Evolutionary conservation across 2,888 invertebrate genomes (phyloP).

Genomic region (Anticlea derivata): DNA sequence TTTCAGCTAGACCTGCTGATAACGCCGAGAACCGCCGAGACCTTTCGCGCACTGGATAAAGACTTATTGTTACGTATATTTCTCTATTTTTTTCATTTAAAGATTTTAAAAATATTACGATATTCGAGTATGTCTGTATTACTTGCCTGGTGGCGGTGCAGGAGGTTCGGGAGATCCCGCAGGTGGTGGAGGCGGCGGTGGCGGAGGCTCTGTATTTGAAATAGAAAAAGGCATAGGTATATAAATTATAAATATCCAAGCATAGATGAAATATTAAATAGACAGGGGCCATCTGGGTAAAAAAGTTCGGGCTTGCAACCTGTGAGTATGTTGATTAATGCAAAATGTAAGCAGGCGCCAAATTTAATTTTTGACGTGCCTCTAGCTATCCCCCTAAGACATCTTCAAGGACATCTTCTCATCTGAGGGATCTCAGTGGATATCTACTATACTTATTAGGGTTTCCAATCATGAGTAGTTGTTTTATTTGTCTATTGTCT

Average conservation of each 20-base stretch:
- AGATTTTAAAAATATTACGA: background rate
- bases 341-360: too few relatives aligned
- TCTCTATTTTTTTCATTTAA: background rate
- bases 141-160: conserved; percentile 9
- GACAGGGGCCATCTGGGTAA: too few relatives aligned
- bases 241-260: too few relatives aligned
- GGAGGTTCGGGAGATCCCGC: background rate
- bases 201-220: conserved; percentile 4
- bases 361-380: too few relatives aligned
- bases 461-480: too few relatives aligned
- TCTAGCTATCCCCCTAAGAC: too few relatives aligned
- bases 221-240: background rate
- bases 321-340: too few relatives aligned
- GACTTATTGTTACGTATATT: background rate
- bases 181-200: conserved; percentile 2
- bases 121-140: background rate
- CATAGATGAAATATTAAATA: background rate
- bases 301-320: too few relatives aligned
- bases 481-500: too few relatives aligned
- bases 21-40: conserved; percentile 8
- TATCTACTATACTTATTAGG: too few relatives aligned
- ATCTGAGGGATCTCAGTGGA: too few relatives aligned
- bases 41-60: conserved; percentile 5
- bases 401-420: too few relatives aligned
- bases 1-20: conserved; percentile 42